Base-by-base conservation (phyloP, 2,113 vertebrate species). In the Gobiocypris rarus region DNA sequence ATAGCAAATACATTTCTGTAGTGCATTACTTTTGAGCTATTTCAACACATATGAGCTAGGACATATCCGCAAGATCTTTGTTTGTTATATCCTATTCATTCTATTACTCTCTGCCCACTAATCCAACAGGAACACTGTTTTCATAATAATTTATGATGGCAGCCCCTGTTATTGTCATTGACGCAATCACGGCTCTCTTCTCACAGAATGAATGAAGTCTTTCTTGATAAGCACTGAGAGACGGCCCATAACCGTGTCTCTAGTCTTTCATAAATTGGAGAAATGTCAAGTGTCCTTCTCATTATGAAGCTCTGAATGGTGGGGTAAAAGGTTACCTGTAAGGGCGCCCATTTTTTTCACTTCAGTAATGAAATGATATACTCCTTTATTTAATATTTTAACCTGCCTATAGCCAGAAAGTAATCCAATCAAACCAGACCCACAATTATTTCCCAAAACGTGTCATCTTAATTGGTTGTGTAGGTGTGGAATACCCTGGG, bases 341-440 rank as follows among this genome's bases (percentile, higher is more conserved):
- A 43, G 38, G 38, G 24, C 38, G 63, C 13, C n/a, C 19, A 50
- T 70, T 75, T 77, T 41, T 48, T 28, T 38, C 69, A 63, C 56
- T 22, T 22, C 6, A 70, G 65, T 70, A 67, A 87, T 59, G 79
- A 28, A 89, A 87, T 87, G 9, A 54, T 74, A 86, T n/a, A 69
- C 80, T 83, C 3, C 74, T 58, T 88, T 65, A 82, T 91, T 85
- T 61, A 87, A 90, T 85, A 85, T 85, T 81, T 43, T 56, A 63
- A 59, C 85, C 86, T 28, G 34, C 81, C 26, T 15, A 50, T 50
- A 41, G 24, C 80, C 22, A 22, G 19, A 15, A 81, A 58, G 81
- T 87, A 71, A 90, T 84, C 84, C 75, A 59, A 86, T 59, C 59
- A 82, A 43, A 87, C 84, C 83, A 87, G 67, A 48, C 45, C 17